These are phyloP conservation scores for Zaprionus vittiger DNA, from an alignment of 1,140 invertebrate species.

Conservation along the genomic window DNA sequence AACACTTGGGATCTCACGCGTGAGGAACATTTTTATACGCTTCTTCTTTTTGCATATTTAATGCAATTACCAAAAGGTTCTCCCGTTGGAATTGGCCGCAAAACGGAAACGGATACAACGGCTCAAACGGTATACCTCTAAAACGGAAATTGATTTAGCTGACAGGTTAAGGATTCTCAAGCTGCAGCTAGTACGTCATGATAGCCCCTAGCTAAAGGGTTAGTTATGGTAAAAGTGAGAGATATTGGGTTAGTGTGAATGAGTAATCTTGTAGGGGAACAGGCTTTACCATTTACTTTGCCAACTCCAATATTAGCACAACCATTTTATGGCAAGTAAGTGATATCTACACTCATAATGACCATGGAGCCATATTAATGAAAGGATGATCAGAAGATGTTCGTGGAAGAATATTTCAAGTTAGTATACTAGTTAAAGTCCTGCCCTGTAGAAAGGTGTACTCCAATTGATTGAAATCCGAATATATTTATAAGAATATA, in stretches of 20 bases:
- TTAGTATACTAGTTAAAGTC: too few relatives aligned
- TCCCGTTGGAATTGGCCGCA: slow-evolving; percentile 53
- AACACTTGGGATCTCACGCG: slow-evolving; percentile 35
- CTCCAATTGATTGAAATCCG: too few relatives aligned
- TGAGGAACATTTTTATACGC: slow-evolving; percentile 43
- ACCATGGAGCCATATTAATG: too few relatives aligned
- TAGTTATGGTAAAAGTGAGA: slow-evolving; percentile 7
- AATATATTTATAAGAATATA: too few relatives aligned
- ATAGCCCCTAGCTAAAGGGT: slow-evolving; percentile 34
- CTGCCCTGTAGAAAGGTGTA: too few relatives aligned
- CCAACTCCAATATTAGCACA: too few relatives aligned
- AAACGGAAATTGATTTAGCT: slow-evolving; percentile 69
- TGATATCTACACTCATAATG: too few relatives aligned
- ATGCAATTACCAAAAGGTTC: slow-evolving; percentile 81
- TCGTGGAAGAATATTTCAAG: too few relatives aligned
- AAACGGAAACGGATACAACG: slow-evolving; percentile 17
- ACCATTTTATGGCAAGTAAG: too few relatives aligned
- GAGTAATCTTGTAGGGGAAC: not conserved
- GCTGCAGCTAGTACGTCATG: slow-evolving; percentile 29
- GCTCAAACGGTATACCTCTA: slow-evolving; percentile 3
- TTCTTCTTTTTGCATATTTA: slow-evolving; percentile 68
- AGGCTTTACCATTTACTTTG: not conserved
- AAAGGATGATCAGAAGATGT: too few relatives aligned
- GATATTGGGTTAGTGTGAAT: not conserved
- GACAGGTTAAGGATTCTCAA: slow-evolving; percentile 39